Base-by-base conservation (phyloP, 2,797 vertebrate genomes). In the Enteromius unitaeniatus region DNA sequence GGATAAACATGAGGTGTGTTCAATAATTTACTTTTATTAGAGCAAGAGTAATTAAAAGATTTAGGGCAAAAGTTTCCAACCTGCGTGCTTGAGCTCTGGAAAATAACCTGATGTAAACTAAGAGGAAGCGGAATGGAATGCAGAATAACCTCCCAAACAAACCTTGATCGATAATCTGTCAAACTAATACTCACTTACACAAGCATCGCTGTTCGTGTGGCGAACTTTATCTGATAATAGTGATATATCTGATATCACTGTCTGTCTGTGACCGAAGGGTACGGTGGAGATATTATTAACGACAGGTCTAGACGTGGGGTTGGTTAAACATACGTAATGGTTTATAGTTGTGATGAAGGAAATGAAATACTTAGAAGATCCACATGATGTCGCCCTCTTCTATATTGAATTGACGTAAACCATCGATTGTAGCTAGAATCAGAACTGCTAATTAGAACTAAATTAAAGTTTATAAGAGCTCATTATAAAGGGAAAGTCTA, bases 341-440 rank as follows among this genome's bases (percentile, higher is more conserved):
- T 64, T 64, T 8, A 31, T 8, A 17, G 60, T 8, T 8, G 14
- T 8, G 15, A 14, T 64, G 26, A 64, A 64, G 14, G 15, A 7
- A 64, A 10, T 45, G 9, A 74, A 81, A 26, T 76, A n/a, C 58
- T 37, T 11, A 31, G 6, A 47, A 55, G 11, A 3, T 14, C 79
- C 85, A 86, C 85, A 37, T 64, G 85, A 34, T 78, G 85, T 81
- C 81, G 73, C 74, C 40, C 62, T 68, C 21, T 19, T 78, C 37
- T 53, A 58, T 40, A 14, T 58, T 42, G 17, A 4, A 42, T 60
- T 26, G n/a, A 19, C 21, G 14, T 65, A 58, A 37, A 62, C 58
- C 45, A 42, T 47, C 19, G n/a, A 40, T 21, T 17, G 53, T 3
- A 10, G 73, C 13, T 13, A 70, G 13, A 70, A 45, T 45, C n/a